Conservation (phyloP, 2,797 vertebrate genomes). For the Eulemur rubriventer region DNA sequence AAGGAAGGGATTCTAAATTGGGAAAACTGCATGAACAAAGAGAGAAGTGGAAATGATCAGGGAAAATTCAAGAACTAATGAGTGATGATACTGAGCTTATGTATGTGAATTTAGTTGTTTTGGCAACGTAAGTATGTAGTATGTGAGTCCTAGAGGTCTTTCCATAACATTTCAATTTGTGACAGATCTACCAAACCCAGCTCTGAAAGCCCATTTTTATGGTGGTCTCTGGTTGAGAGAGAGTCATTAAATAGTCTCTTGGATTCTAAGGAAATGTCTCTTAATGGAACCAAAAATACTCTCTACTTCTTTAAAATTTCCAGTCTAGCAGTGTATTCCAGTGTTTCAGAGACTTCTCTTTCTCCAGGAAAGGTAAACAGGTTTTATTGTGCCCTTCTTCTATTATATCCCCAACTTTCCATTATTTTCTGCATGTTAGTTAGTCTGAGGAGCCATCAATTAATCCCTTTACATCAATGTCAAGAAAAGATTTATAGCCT, state of each 20-base stretch:
- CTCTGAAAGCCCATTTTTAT: not conserved
- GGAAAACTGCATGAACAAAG: not conserved
- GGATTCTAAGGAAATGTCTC: not conserved
- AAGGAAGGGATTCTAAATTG: not conserved
- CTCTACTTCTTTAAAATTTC: not conserved
- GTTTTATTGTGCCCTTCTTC: not conserved
- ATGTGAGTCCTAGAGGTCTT: not conserved
- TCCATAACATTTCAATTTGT: not conserved
- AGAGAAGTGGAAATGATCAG: not conserved
- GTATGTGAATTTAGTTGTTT: not conserved
- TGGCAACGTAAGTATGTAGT: not conserved
- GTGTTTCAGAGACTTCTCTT: not conserved
- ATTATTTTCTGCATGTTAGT: constrained; percentile 2
- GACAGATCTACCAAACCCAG: not conserved
- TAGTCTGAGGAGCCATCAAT: not conserved
- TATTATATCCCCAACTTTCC: not conserved
- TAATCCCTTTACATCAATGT: not conserved
- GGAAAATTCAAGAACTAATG: not conserved
- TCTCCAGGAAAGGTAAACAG: not conserved
- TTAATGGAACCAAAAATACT: not conserved
- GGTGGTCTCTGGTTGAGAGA: not conserved
- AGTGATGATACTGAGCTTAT: not conserved
- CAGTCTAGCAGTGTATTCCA: not conserved
- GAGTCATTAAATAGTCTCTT: not conserved
- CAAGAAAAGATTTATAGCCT: not conserved